These are phyloP conservation scores for Tupiocoris notatus DNA, from an alignment of 2,888 invertebrate genomes.

Conservation along the genomic window DNA sequence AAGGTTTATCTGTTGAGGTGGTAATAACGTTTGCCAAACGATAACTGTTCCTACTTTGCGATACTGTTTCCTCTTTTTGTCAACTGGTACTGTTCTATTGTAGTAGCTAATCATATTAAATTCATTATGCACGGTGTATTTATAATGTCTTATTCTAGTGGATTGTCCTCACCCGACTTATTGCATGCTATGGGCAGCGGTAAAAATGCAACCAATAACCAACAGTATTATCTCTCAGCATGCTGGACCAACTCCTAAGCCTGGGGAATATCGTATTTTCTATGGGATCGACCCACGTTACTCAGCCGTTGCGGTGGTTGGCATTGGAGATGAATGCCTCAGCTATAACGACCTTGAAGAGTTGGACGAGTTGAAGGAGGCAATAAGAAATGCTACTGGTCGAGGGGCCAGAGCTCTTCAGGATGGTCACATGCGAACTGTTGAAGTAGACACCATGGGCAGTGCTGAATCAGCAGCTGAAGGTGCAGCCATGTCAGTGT, in stretches of 20 bases:
- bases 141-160: too few relatives aligned
- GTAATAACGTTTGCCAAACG: too few relatives aligned
- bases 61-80: too few relatives aligned
- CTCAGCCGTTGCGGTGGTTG: conserved; percentile 68
- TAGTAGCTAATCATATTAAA: too few relatives aligned
- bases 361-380: conserved; percentile 72
- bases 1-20: too few relatives aligned
- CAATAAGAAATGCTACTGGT: conserved; percentile 68
- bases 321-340: conserved; percentile 68
- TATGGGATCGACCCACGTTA: conserved; percentile 65
- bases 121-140: too few relatives aligned
- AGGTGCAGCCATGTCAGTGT: conserved; percentile 68
- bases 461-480: conserved; percentile 78
- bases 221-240: too few relatives aligned
- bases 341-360: conserved; percentile 68
- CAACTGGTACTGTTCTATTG: too few relatives aligned
- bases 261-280: conserved; percentile 62
- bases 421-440: conserved; percentile 56
- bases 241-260: conserved; percentile 57
- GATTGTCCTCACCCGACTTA: too few relatives aligned
- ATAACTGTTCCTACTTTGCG: too few relatives aligned
- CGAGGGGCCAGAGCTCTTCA: conserved; percentile 60
- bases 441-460: conserved; percentile 73
- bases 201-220: too few relatives aligned
- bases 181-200: too few relatives aligned